Evolutionary conservation across 2,113 vertebrate species (phyloP).

Genomic region (Psittacula cyanocephala): DNA sequence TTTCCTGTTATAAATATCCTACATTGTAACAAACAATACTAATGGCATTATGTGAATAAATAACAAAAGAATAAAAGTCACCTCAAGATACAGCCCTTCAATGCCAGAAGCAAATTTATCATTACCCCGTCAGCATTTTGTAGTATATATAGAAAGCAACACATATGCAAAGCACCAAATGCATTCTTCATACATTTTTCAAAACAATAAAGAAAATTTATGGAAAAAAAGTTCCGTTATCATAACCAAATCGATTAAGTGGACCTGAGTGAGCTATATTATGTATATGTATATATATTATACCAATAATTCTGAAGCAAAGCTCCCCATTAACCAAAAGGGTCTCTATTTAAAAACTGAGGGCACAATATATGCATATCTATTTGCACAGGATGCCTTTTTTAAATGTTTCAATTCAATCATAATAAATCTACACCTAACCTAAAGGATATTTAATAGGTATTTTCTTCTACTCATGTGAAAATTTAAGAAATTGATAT

Average conservation of each 20-base stretch:
- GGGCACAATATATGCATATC: neutral
- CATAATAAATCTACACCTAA: slow-evolving; percentile 32
- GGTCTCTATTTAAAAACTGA: neutral
- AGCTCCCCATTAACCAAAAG: neutral
- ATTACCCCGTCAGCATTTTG: slow-evolving; percentile 56
- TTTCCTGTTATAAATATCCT: slow-evolving; percentile 80
- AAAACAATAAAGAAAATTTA: slow-evolving; percentile 69
- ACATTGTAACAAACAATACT: slow-evolving; percentile 79
- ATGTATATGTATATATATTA: neutral
- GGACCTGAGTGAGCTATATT: neutral
- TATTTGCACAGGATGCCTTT: neutral
- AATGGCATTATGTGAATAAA: slow-evolving; percentile 78
- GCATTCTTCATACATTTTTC: slow-evolving; percentile 75
- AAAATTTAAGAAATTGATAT: slow-evolving; percentile 56
- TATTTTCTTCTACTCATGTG: slow-evolving; percentile 26
- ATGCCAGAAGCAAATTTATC: slow-evolving; percentile 72
- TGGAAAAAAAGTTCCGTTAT: slow-evolving; percentile 52
- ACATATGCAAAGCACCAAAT: slow-evolving; percentile 60
- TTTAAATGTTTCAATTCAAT: neutral
- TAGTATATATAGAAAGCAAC: slow-evolving; percentile 57
- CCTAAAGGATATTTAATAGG: slow-evolving; percentile 34
- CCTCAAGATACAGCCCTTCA: slow-evolving; percentile 69
- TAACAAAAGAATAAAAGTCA: slow-evolving; percentile 78
- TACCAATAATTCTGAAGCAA: neutral
- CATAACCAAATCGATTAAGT: neutral